Percentiles rank a stretch among this genome's conserved stretches.
Evolutionary conservation across 2,888 invertebrate species (phyloP).

Genomic region (Drosophila crucigera): DNA sequence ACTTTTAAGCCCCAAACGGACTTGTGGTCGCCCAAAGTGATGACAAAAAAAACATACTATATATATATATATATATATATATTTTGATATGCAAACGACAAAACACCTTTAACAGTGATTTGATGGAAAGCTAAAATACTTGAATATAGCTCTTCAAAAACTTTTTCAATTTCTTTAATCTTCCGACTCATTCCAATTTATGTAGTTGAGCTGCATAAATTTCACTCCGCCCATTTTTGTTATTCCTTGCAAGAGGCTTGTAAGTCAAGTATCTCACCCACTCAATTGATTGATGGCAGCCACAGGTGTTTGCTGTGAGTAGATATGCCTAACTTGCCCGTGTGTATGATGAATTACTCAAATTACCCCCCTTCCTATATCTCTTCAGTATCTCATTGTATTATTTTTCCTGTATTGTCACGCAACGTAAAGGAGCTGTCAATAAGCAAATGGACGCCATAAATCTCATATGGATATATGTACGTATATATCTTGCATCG

Average conservation of each 20-base stretch:
- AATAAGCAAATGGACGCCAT: slow-evolving; percentile 70
- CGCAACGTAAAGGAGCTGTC: slow-evolving; percentile 55
- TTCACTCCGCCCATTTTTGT: slow-evolving; percentile 23
- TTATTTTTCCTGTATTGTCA: slow-evolving; percentile 62
- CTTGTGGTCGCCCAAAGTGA: slow-evolving; percentile 44
- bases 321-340: slow-evolving; percentile 23
- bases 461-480: slow-evolving; percentile 54
- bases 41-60: not conserved
- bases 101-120: slow-evolving; percentile 20
- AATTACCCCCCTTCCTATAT: slow-evolving; percentile 7
- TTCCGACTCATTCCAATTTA: slow-evolving; percentile 30
- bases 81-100: not conserved
- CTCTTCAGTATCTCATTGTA: slow-evolving; percentile 45
- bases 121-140: not conserved
- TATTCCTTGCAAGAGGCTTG: slow-evolving; percentile 29
- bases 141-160: slow-evolving; percentile 6
- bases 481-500: slow-evolving; percentile 27
- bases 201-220: slow-evolving; percentile 8
- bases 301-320: slow-evolving; percentile 60
- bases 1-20: slow-evolving; percentile 54
- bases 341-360: slow-evolving; percentile 68
- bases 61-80: not conserved
- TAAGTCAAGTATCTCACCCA: slow-evolving; percentile 44
- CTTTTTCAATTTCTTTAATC: slow-evolving; percentile 54
- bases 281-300: slow-evolving; percentile 56